Base-by-base conservation (phyloP, 2,797 vertebrate species). In the Mallotus villosus region DNA sequence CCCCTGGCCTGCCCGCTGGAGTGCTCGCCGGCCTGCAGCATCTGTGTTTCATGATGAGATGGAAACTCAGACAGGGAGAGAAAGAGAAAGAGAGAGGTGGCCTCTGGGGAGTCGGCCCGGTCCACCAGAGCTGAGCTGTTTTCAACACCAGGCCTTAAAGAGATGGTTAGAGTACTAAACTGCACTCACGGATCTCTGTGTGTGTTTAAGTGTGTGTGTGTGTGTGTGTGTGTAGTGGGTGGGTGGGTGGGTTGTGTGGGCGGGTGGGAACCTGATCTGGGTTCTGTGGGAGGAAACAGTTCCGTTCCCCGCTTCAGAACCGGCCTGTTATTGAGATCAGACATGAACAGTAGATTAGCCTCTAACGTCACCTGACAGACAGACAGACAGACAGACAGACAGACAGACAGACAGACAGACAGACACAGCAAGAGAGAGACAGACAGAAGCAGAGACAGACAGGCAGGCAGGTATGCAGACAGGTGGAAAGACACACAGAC, bases 321-420 rank as follows among this genome's bases (percentile, higher is more conserved):
- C 90, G 71, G 88, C 88, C 91, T 92, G 91, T 85, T 92, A 90
- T 84, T 91, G 77, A 92, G 85, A 92, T 92, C 91, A 92, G 88
- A 87, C 25, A 6, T 7, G 58, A 60, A 60, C 58, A 60, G 24
- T 60, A 25, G 58, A 60, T 55, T 55, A 55, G 17, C 61, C 63
- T 21, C 27, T 19, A 29, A 65, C 9, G n/a, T 22, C 17, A 53
- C 9, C 76, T 75, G 63, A 77, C 66, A 63, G 85, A 70, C 74
- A 69, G 67, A 74, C 57, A 64, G 32, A 12, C 58, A 61, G 60
- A 70, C 41, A 73, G 62, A 53, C 41, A 49, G 5, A 4, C 59
- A 51, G 68, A 68, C 0, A 12, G 32, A 65, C 24, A 71, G 19
- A 37, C 53, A 6, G 46, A 41, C 11, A 73, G 34, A 63, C n/a